Evolutionary conservation across 2,113 vertebrate species (phyloP), one percentile per base, ranked within the genome.

Genomic region (Catharus fuscescens): DNA sequence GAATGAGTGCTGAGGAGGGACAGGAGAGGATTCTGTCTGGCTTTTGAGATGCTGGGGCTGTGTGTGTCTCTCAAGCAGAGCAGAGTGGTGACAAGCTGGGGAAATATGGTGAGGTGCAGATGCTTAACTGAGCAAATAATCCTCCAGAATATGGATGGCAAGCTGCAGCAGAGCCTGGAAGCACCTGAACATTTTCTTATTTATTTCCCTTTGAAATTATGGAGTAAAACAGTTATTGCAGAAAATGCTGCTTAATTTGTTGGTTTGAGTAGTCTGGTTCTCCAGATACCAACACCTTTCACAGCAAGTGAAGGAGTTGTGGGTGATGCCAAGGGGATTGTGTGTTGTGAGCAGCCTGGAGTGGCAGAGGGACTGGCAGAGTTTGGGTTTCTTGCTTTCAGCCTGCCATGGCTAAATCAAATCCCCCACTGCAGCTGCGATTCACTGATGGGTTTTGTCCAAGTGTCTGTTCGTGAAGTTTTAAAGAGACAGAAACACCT

Each of bases 401-500:
- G 84, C n/a, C 60, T 92, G 54, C 69, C 32, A 47, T 56, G 57
- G 77, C 66, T 88, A 90, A 82, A 82, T 64, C 0, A 3, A 82
- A 64, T 64, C 44, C 36, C 59, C 24, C 25, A 5, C 69, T 7
- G 11, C 96, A 96, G 94, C 96, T 96, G 95, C 0, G 36, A 94
- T 94, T 90, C 93, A 72, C 94, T 73, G 96, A 90, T 92, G 93
- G 40, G 82, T 88, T 97, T 86, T 95, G 69, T 96, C 94, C 94
- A 95, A 97, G 80, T 91, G 95, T 97, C 96, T 97, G 90, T 93
- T 96, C 90, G 9, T 83, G 91, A 77, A 92, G 70, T 93, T 95
- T 97, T 96, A 97, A 97, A 97, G 96, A 94, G 95, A 96, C 96
- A 97, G 96, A 92, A 97, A 96, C 97, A 97, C 97, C 97, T 97